Evolutionary conservation across 2,888 invertebrate species (phyloP), one percentile per base, ranked within the genome.

Genomic region (Zaprionus lineosus): DNA sequence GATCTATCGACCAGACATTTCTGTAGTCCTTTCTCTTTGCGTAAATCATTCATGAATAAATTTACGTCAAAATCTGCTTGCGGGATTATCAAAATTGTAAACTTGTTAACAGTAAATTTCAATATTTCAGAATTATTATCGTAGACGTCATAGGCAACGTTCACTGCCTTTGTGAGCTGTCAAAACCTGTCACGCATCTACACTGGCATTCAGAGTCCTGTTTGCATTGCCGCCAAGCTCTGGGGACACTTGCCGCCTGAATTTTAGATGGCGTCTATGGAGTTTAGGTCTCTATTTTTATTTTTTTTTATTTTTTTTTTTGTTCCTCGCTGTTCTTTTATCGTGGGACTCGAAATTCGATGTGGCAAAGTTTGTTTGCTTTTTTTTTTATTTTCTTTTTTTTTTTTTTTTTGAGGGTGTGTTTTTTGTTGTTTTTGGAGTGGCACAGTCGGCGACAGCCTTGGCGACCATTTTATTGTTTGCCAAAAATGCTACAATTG

Each of bases 401-500:
- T 56, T 55, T n/a, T 37, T 46, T 47, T 62, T 46, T 58, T 55
- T 19, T 11, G 21, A 37, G 15, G 5, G 18, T 24, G 24, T 24
- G 18, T 40, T 19, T 51, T 56, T 55, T n/a, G 34, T 46, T 47
- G 58, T 46, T 58, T 55, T 19, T 11, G 21, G 36, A 15, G 5
- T 14, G 6, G 24, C n/a, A 15, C 34, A 24, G 24, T 14, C 6
- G 41, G 43, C 47, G 40, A 16, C 59, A 61, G 60, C 58, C 58
- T 70, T 74, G 67, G 62, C 56, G 83, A 72, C 75, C 66, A 61
- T 83, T 78, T 82, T 84, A 77, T 84, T 84, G 78, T 77, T 77
- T 67, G 62, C 47, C 43, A 58, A 63, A 46, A 66, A 50, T 52
- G 84, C 64, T 62, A 78, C 83, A 82, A 84, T 84, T 78, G 82